Evolutionary conservation across 1,140 invertebrate genomes (phyloP).

Genomic region (honey bee (Apis mellifera)): DNA sequence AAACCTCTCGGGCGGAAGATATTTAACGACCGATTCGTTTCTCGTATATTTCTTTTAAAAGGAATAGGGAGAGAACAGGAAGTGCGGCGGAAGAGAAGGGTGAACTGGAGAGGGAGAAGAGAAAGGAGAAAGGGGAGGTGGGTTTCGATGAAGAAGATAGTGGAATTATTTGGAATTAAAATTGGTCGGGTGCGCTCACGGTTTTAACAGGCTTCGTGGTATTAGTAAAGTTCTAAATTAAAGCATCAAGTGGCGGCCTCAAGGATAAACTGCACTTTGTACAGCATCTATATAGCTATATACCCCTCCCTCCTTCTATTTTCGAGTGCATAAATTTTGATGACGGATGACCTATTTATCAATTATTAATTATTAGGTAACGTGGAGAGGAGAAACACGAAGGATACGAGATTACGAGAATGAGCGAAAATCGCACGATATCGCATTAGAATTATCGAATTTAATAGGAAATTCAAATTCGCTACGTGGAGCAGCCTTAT

Average conservation of each 20-base stretch:
- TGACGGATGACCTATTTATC: too few species aligned
- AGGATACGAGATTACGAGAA: too few species aligned
- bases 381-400: too few species aligned
- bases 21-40: constrained; percentile 33
- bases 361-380: too few species aligned
- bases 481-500: too few species aligned
- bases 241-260: not conserved
- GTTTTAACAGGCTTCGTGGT: not conserved
- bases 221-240: not conserved
- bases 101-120: not conserved
- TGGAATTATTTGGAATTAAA: not conserved
- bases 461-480: too few species aligned
- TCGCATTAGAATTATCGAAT: too few species aligned
- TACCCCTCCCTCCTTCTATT: too few species aligned
- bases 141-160: not conserved
- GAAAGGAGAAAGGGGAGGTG: too few species aligned
- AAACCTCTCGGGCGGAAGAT: not conserved
- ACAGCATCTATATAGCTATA: too few species aligned
- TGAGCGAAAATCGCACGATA: too few species aligned
- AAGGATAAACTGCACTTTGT: not conserved
- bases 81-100: not conserved
- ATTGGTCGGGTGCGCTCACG: not conserved
- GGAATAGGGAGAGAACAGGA: not conserved
- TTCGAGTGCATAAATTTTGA: too few species aligned
- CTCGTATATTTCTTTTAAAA: constrained; percentile 22